A percentile compares a stretch with the other conserved stretches of the same genome.
phyloP scores from a whole-genome alignment of 2,113 vertebrate species.

The Ptychochromis oligacanthus region DNA sequence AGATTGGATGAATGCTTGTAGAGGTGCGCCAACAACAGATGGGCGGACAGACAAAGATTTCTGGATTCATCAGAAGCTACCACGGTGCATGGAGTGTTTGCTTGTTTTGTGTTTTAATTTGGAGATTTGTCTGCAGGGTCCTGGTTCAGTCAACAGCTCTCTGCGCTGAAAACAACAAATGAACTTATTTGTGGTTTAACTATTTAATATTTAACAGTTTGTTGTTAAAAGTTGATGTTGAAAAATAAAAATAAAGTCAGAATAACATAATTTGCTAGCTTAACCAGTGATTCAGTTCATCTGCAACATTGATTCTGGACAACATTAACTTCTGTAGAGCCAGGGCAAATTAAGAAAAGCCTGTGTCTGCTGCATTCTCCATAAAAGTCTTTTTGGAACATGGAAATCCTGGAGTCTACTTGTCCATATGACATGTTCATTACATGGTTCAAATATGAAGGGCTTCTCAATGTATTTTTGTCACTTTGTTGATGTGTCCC shows the following conservation, averaged over 20 bases:
- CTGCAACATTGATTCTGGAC: no score
- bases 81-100: no score
- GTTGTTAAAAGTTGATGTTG: background rate
- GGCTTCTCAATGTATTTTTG: slow-evolving; percentile 50
- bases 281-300: background rate
- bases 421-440: slow-evolving; percentile 61
- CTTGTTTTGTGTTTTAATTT: no score
- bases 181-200: no score
- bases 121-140: no score
- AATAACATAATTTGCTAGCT: background rate
- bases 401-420: background rate
- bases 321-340: background rate
- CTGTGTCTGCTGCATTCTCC: background rate
- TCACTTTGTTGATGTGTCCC: slow-evolving; percentile 60
- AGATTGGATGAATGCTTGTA: no score
- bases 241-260: background rate
- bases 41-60: no score
- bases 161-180: no score
- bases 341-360: background rate
- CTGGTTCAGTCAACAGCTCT: no score
- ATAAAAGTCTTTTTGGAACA: background rate
- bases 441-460: slow-evolving; percentile 50
- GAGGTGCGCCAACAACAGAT: no score
- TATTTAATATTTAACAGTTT: background rate
- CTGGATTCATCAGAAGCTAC: no score